Base-by-base conservation (phyloP, 2,113 vertebrate genomes). In the Mustela lutreola region DNA sequence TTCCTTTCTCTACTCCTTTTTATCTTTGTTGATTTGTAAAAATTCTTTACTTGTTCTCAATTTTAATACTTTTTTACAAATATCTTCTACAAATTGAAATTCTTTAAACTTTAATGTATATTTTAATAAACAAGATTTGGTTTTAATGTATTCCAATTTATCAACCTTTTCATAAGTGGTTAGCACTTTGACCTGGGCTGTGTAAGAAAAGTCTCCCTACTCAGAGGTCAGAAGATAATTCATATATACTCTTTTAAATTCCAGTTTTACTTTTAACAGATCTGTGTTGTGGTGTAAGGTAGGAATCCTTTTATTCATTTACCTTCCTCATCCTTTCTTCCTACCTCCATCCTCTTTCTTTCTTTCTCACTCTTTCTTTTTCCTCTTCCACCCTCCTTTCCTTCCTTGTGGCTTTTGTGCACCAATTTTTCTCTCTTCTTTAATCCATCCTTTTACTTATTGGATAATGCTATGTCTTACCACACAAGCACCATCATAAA, bases 1-100 rank as follows among this genome's bases (percentile, higher is more conserved):
- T 21, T 39, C 42, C 91, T 36, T 21, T 48, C 58, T 94, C 2
- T 53, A 48, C 22, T 84, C 1, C 1, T 39, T 81, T 48, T 4
- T 1, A 15, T 36, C 21, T 53, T 58, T 79, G 3, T 56, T 56
- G 24, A 48, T 79, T 84, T n/a, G 7, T 56, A 60, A 65, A 76
- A 78, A 60, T 65, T 82, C 12, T 65, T 93, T 56, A 71, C 12
- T 36, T 75, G 14, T 62, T 76, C 6, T 73, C 87, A 5, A 73
- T 87, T 92, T 94, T 70, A 67, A 14, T 67, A 4, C 63, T 73
- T 50, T 2, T 73, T 75, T 91, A 26, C 16, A 81, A 86, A 48
- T 94, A 89, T n/a, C 4, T 70, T 26, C 60, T 73, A 65, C 14
- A 76, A 85, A 19, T 58, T 33, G 10, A 62, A 86, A 10, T 10